A percentile compares a stretch with the other conserved stretches of the same genome.
These are phyloP conservation scores for Ditylenchus weischeri DNA, from an alignment of 2,888 invertebrate genomes.

Conservation along the genomic window DNA sequence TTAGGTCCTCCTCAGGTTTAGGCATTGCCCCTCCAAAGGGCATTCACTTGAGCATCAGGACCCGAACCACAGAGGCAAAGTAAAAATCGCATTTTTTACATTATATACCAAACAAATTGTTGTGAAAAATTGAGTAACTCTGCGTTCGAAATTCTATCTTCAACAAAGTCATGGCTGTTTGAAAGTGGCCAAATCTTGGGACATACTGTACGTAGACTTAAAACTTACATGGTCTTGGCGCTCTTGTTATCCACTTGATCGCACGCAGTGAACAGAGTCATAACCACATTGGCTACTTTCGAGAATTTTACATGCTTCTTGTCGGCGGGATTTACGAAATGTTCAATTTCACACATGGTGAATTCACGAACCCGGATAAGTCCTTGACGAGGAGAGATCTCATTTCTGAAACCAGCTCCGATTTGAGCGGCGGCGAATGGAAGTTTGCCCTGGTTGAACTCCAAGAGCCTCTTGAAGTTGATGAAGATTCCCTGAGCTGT, in stretches of 20 bases:
- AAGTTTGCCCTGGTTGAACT: conserved; percentile 74
- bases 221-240: conserved; percentile 64
- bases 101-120: too few species aligned
- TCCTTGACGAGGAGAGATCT: conserved; percentile 85
- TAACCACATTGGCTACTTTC: conserved; percentile 69
- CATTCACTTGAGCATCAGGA: too few species aligned
- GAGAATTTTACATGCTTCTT: conserved; percentile 88
- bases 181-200: too few species aligned
- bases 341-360: conserved; percentile 99
- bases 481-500: conserved; percentile 99
- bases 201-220: too few species aligned
- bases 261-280: conserved; percentile 87
- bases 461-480: conserved; percentile 92
- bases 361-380: conserved; percentile 71
- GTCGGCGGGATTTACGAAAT: conserved; percentile 87
- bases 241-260: conserved; percentile 95
- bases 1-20: too few species aligned
- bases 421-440: conserved; percentile 99
- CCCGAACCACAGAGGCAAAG: too few species aligned
- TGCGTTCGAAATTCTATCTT: too few species aligned
- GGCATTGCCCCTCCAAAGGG: too few species aligned
- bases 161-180: too few species aligned
- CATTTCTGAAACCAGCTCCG: conserved; percentile 95
- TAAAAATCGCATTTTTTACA: too few species aligned
- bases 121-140: too few species aligned